These are phyloP conservation scores for Seira ritae DNA, from an alignment of 2,888 invertebrate species.

Conservation along the genomic window DNA sequence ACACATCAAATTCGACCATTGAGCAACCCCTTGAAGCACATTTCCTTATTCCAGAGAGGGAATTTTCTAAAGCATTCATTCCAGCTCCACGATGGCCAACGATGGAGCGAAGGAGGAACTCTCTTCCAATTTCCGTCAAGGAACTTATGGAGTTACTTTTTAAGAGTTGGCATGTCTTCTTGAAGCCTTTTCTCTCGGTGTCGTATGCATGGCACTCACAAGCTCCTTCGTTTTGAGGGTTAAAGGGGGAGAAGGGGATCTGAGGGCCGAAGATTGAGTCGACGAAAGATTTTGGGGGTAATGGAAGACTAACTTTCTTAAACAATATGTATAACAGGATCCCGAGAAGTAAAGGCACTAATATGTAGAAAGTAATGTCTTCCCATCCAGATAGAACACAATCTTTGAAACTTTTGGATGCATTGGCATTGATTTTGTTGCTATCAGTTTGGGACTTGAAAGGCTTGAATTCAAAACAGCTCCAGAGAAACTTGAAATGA, in stretches of 20 bases:
- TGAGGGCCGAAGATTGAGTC: background rate
- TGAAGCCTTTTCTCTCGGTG: background rate
- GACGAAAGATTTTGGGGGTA: background rate
- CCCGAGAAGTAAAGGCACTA: no score
- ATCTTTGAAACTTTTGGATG: no score
- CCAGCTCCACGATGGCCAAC: conserved; percentile 86
- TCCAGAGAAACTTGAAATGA: no score
- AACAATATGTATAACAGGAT: no score
- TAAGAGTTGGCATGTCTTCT: background rate
- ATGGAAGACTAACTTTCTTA: no score
- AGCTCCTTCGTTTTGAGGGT: conserved; percentile 17
- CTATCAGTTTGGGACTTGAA: no score
- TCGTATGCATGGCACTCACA: conserved; percentile 21
- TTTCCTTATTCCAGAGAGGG: conserved; percentile 84
- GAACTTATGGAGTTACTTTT: background rate
- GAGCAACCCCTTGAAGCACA: conserved; percentile 83
- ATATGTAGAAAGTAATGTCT: no score
- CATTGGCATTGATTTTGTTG: no score
- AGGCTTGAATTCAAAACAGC: no score
- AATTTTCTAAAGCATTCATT: conserved; percentile 88
- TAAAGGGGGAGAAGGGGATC: background rate
- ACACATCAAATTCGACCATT: conserved; percentile 86
- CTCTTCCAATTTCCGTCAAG: conserved; percentile 64
- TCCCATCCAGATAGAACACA: no score
- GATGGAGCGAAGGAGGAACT: conserved; percentile 77